Conservation (phyloP, 2,113 vertebrate species). For the Patagioenas fasciata region DNA sequence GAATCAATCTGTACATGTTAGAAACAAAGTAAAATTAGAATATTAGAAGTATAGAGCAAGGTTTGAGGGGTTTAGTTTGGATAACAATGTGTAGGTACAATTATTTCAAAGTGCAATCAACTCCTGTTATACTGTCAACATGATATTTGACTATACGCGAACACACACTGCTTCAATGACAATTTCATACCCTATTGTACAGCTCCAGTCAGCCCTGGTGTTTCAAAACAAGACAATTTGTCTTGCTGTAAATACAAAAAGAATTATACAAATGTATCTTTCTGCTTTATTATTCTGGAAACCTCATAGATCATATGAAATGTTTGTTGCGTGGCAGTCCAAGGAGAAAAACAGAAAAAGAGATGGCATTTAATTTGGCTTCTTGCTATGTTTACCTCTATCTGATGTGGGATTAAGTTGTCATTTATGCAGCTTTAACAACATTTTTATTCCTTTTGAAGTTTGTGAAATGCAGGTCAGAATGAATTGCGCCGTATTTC, state of each 20-base stretch:
- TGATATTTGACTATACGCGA: slow-evolving; percentile 65
- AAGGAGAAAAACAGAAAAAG: slow-evolving; percentile 45
- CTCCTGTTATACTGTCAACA: slow-evolving; percentile 51
- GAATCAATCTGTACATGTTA: neutral
- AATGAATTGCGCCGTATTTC: slow-evolving; percentile 34
- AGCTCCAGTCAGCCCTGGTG: slow-evolving; percentile 44
- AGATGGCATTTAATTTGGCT: slow-evolving; percentile 14
- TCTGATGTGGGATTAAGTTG: slow-evolving; percentile 58
- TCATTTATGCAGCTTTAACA: slow-evolving; percentile 46
- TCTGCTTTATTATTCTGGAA: slow-evolving; percentile 43
- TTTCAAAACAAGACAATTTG: slow-evolving; percentile 73
- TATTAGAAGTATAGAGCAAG: neutral
- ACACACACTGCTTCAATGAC: slow-evolving; percentile 41
- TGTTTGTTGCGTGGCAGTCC: slow-evolving; percentile 38
- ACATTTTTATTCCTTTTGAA: slow-evolving; percentile 57
- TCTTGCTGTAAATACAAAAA: slow-evolving; percentile 67
- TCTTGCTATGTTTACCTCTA: slow-evolving; percentile 40
- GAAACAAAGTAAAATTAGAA: slow-evolving; percentile 13
- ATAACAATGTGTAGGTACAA: neutral
- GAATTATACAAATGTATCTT: slow-evolving; percentile 61
- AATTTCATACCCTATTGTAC: slow-evolving; percentile 58
- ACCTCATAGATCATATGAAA: slow-evolving; percentile 61
- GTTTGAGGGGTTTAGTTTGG: neutral
- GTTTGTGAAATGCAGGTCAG: slow-evolving; percentile 24
- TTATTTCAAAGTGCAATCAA: slow-evolving; percentile 52